Base-by-base conservation (phyloP, 2,888 invertebrate species). In the Baccha elongata region DNA sequence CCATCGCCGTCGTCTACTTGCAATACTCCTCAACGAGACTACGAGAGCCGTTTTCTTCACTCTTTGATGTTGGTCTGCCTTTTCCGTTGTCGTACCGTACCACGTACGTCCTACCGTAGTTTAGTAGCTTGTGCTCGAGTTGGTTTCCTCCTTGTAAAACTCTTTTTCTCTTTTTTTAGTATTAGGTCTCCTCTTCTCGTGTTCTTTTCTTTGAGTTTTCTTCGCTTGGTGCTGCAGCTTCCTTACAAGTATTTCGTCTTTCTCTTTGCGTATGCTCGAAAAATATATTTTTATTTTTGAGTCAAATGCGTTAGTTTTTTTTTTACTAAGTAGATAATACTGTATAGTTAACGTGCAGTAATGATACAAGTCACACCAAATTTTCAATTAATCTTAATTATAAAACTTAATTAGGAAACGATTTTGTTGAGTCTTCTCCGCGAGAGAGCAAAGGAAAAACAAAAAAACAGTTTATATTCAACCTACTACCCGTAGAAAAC, bases 381-480 rank as follows among this genome's bases (percentile, higher is more conserved):
- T 90, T 89, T 89, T 89, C 89, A 90, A 89, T 89, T 89, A 88
- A 89, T 90, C 87, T 89, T 89, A 88, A 89, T 90, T 89, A 89
- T 88, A 88, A 55, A 90, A 90, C 89, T 89, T 90, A 89, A 89
- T 89, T 89, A 89, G 89, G 89, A 90, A 89, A 88, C 87, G 88
- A 88, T 88, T 87, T 87, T 86, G 40, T 13, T 3, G 13, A 58
- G 40, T 40, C 37, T 40, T 23, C 40, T 21, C 21, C 37, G 40
- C 42, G 60, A 85, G 84, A 87, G 86, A 86, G 86, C 60, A 73
- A 84, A 86, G 86, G 55, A 73, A 84, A 79, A 72, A 40, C 81
- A 80, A 85, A 84, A n/a, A 85, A 85, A 84, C 84, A 85, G 81
- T 85, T 86, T 84, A 86, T 84, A 81, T 85, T 85, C 85, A 76